These are phyloP conservation scores for Drosophila prolongata DNA, from an alignment of 2,888 invertebrate species.

Conservation along the genomic window DNA sequence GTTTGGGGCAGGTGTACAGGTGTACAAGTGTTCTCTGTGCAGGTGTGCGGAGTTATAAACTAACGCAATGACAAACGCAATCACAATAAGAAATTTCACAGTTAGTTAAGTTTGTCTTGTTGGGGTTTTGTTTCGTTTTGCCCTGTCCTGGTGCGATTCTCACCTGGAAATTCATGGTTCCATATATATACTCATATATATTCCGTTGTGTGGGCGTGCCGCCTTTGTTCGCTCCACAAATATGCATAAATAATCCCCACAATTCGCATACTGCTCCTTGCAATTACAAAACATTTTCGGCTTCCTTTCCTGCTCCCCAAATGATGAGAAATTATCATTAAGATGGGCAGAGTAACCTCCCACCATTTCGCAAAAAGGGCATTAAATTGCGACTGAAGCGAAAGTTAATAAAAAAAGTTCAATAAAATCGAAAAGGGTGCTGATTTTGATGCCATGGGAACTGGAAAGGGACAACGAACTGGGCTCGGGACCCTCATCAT, in stretches of 20 bases:
- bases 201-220: slow-evolving; percentile 3
- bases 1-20: background rate
- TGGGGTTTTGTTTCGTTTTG: slow-evolving; percentile 51
- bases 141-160: slow-evolving; percentile 4
- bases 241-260: slow-evolving; percentile 62
- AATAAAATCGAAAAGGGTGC: slow-evolving; percentile 74
- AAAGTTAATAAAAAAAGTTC: slow-evolving; percentile 77
- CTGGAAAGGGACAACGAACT: slow-evolving; percentile 33
- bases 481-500: slow-evolving; percentile 68
- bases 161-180: slow-evolving; percentile 25
- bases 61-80: slow-evolving; percentile 80
- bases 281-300: slow-evolving; percentile 44
- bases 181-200: background rate
- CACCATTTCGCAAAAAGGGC: slow-evolving; percentile 25
- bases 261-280: slow-evolving; percentile 23
- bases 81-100: slow-evolving; percentile 79
- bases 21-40: slow-evolving; percentile 2
- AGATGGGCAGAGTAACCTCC: slow-evolving; percentile 8
- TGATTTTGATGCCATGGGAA: slow-evolving; percentile 63
- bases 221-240: slow-evolving; percentile 42
- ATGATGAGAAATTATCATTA: slow-evolving; percentile 53
- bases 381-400: slow-evolving; percentile 62
- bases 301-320: background rate
- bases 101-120: slow-evolving; percentile 78
- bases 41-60: slow-evolving; percentile 72